Evolutionary conservation across 2,113 vertebrate genomes (phyloP), one percentile per base, ranked within the genome.

Genomic region (Rhodinocichla rosea): DNA sequence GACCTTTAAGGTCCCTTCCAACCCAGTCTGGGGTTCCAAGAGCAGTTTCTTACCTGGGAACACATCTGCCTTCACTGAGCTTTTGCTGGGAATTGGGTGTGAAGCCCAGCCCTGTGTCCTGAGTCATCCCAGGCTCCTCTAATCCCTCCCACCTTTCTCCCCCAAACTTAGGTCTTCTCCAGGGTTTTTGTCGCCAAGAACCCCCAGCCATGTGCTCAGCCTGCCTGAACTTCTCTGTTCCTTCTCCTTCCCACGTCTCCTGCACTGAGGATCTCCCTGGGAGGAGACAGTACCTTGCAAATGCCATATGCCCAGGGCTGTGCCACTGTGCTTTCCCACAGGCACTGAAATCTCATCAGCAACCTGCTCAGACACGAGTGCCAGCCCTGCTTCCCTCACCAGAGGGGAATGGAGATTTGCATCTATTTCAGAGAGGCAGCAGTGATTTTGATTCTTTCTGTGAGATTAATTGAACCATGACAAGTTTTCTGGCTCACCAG

Each of bases 401-500:
- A 32, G 40, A 59, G 30, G 39, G 33, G 35, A 90, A 83, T 3
- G 20, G 64, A 35, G 40, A 69, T 68, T 88, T 65, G 39, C 52
- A 77, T 73, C 64, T 40, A 10, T 81, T 63, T 65, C 80, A 56
- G 57, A 74, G 87, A 47, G 40, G 35, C 62, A 47, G 62, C 7
- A 1, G 2, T 47, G 65, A 16, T 60, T 92, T 35, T 73, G 60
- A 52, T 85, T 21, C 33, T 35, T 42, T 67, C 19, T 79, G 55
- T 59, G 94, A 68, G 60, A 68, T 91, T 55, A 70, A 76, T 60
- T 53, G 70, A 89, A 86, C 49, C 12, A 1, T 68, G 82, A 64
- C 44, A 70, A 60, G 79, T 52, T 85, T 83, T 85, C 37, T 87
- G 84, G 65, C 56, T 95, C 64, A 56, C 32, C 83, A 86, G 63